These are phyloP conservation scores for Dryocosmus kuriphilus DNA, from an alignment of 2,888 invertebrate species.

Conservation along the genomic window DNA sequence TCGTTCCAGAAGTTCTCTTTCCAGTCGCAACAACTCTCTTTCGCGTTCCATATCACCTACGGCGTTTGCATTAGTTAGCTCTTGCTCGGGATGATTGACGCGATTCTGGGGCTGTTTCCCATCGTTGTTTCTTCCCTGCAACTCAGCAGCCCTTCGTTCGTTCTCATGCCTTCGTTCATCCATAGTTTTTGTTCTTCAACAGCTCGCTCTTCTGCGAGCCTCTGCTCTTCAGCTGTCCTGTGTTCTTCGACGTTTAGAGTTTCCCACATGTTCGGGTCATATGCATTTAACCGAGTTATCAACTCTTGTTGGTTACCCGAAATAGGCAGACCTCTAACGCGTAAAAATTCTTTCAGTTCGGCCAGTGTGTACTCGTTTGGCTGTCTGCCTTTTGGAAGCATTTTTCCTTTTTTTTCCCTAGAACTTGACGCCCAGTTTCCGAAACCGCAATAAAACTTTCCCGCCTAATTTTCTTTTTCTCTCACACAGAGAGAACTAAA, in stretches of 20 bases:
- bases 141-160: neutral
- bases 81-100: neutral
- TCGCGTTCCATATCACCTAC: neutral
- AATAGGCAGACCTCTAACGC: neutral
- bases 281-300: neutral
- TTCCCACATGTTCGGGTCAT: neutral
- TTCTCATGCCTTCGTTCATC: neutral
- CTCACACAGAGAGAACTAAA: neutral
- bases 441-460: neutral
- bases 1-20: neutral
- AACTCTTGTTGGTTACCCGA: neutral
- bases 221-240: neutral
- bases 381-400: neutral
- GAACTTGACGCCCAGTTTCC: too few species aligned
- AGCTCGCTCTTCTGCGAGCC: too few species aligned
- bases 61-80: neutral
- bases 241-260: neutral
- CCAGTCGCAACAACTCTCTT: neutral
- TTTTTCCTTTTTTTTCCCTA: too few species aligned
- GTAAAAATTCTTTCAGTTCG: neutral
- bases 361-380: neutral
- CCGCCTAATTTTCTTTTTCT: neutral
- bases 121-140: neutral
- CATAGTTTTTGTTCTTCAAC: neutral
- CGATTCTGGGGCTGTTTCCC: neutral